Evolutionary conservation across 2,113 vertebrate genomes (phyloP).

Genomic region (Chrysemys picta): DNA sequence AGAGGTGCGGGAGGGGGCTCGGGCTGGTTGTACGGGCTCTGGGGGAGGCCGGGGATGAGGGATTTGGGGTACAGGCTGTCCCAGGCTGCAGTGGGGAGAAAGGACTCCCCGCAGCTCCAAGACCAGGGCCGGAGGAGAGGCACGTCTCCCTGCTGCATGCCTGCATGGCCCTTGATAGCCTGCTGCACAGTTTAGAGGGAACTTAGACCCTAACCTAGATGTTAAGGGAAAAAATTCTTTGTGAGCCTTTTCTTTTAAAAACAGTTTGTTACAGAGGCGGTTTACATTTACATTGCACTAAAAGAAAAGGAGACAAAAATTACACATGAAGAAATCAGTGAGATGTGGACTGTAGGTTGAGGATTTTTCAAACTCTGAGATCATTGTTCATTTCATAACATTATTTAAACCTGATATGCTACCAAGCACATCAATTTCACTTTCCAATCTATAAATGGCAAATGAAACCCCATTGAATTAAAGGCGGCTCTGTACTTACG

Average conservation of each 20-base stretch:
- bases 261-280: background rate
- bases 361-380: background rate
- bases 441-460: background rate
- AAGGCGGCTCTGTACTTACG: rapidly evolving
- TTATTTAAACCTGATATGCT: background rate
- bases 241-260: background rate
- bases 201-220: background rate
- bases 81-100: no score
- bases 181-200: no score
- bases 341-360: background rate
- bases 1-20: no score
- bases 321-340: background rate
- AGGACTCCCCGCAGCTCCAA: no score
- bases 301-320: background rate
- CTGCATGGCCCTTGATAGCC: no score
- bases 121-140: no score
- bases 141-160: no score
- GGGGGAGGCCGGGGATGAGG: no score
- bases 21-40: no score
- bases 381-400: background rate
- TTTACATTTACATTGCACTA: background rate
- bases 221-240: background rate
- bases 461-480: background rate
- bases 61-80: no score
- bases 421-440: background rate